These are phyloP conservation scores for Peromyscus melanophrys DNA, from an alignment of 2,797 vertebrate species.

Conservation along the genomic window DNA sequence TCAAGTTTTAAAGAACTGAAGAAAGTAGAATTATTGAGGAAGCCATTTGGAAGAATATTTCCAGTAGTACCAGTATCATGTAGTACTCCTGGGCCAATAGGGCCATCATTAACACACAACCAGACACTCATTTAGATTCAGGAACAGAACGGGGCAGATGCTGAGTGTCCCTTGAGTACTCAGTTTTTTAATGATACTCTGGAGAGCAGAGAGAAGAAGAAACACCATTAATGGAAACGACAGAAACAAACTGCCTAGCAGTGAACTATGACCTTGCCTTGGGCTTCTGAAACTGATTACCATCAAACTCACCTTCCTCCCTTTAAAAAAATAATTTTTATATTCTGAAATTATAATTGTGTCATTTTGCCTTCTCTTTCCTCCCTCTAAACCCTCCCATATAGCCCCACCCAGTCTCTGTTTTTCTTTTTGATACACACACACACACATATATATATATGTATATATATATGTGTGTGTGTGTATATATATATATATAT, in stretches of 20 bases:
- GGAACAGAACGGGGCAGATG: slow-evolving; percentile 18
- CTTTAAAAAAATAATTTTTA: background rate
- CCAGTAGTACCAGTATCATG: background rate
- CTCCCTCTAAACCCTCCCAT: background rate
- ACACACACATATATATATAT: background rate
- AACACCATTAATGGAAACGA: background rate
- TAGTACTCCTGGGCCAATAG: background rate
- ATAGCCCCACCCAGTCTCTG: background rate
- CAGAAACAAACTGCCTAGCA: background rate
- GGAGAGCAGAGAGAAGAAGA: background rate
- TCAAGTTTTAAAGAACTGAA: slow-evolving; percentile 9
- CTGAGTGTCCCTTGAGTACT: background rate
- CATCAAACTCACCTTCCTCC: background rate
- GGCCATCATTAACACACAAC: background rate
- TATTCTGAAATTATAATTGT: background rate
- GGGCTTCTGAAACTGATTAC: background rate
- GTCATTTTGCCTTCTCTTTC: background rate
- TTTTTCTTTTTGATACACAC: background rate
- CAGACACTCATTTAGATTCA: slow-evolving; percentile 33
- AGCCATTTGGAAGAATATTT: slow-evolving; percentile 11
- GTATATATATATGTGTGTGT: no score
- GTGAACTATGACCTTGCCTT: background rate
- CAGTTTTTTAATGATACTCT: background rate
- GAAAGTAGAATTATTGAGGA: background rate
- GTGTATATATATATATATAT: no score